Evolutionary conservation across 2,797 vertebrate species (phyloP).

Genomic region (Toxotes lorentzi): DNA sequence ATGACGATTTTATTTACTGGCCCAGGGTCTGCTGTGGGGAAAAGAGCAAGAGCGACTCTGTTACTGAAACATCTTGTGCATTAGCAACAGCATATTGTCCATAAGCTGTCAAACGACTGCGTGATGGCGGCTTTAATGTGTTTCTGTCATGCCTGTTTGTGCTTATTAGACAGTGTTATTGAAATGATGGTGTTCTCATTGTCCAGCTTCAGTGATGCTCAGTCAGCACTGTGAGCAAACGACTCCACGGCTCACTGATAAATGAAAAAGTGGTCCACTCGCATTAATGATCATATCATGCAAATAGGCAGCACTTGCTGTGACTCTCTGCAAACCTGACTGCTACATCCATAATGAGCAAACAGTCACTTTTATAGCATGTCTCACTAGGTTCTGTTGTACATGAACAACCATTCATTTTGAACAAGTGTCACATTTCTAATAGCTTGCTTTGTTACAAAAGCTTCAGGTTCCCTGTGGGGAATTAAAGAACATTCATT

Average conservation of each 20-base stretch:
- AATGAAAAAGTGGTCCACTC: conserved; percentile 24
- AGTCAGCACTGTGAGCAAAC: conserved; percentile 52
- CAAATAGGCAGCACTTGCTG: conserved; percentile 38
- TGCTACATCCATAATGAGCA: conserved; percentile 46
- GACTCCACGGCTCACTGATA: conserved; percentile 19
- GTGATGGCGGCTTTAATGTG: conserved; percentile 17
- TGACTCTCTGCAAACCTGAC: conserved; percentile 13
- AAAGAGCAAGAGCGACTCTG: neutral
- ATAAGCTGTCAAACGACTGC: neutral
- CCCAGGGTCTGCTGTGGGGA: neutral
- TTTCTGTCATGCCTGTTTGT: conserved; percentile 27
- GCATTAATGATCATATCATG: conserved; percentile 50
- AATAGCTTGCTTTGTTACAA: conserved; percentile 61
- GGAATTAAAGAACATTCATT: conserved; percentile 79
- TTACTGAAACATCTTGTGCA: conserved; percentile 2
- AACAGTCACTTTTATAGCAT: conserved; percentile 50
- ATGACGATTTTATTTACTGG: conserved; percentile 10
- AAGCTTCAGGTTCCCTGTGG: conserved; percentile 57
- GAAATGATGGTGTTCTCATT: conserved; percentile 28
- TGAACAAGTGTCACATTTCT: conserved; percentile 68
- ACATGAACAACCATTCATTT: conserved; percentile 59
- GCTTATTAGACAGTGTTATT: conserved; percentile 18
- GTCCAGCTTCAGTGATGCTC: conserved; percentile 30
- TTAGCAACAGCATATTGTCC: conserved; percentile 15
- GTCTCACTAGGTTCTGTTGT: conserved; percentile 42